Base-by-base conservation (phyloP, 2,797 vertebrate genomes). In the Siniperca scherzeri region DNA sequence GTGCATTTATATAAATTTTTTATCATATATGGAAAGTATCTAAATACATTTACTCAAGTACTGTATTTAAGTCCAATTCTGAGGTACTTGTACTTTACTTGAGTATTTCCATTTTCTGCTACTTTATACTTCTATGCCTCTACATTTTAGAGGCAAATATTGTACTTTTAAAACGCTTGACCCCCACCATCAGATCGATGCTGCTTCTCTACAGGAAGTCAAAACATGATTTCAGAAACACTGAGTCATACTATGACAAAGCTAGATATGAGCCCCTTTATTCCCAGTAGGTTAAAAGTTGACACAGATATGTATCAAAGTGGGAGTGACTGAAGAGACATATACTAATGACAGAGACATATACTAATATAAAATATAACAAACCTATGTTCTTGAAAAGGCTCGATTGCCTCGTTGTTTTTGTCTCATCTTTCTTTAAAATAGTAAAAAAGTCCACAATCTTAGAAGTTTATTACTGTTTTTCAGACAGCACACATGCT, bases 381-480 rank as follows among this genome's bases (percentile, higher is more conserved):
- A 0, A 50, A 33, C 3, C 9, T 46, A 4, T 17, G 33, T 27
- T 52, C 21, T 5, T 55, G 7, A 25, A 11, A 53, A 38, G 8
- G 21, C 50, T 44, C 2, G 16, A 30, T 40, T 27, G 44, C 19
- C 7, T 56, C 21, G 30, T 65, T 73, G 17, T 68, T 62, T 64
- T 64, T 57, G 40, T 57, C 25, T 38, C 11, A 16, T 17, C 13
- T 56, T 67, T 1, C 17, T 81, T 75, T 48, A 7, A 77, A 76
- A 53, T 21, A 25, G 52, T 3, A 59, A n/a, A 3, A 53, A 69
- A 80, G 25, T 52, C 11, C 25, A 8, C 40, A 48, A 14, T 46
- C n/a, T 5, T 2, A 7, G 2, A 61, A 1, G 12, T 73, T 53
- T 48, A 62, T 67, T 38, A 46, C 7, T 22, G 7, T 67, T n/a